Conservation (phyloP, 2,888 invertebrate species). For the Tenthredo mesomela region DNA sequence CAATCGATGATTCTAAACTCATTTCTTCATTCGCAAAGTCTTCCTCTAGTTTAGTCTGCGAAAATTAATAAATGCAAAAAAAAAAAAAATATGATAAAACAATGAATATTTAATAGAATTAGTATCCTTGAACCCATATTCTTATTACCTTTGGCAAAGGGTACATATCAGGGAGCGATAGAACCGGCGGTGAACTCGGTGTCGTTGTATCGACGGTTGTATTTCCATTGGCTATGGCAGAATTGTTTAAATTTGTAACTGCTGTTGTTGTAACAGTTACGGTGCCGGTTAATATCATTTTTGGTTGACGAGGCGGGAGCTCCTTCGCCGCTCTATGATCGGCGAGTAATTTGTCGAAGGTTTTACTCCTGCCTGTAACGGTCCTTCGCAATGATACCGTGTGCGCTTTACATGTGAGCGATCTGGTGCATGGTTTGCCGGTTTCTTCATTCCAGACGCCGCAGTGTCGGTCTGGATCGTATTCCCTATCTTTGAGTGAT, state of each 20-base stretch:
- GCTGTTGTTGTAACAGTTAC: conserved; percentile 66
- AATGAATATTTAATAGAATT: too few species aligned
- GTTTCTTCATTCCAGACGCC: conserved; percentile 87
- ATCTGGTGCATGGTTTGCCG: conserved; percentile 88
- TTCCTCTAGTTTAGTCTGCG: conserved; percentile 75
- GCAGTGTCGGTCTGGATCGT: conserved; percentile 91
- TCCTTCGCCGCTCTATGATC: conserved; percentile 87
- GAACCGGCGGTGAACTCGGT: conserved; percentile 77
- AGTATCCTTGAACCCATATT: too few species aligned
- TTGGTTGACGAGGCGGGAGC: conserved; percentile 72
- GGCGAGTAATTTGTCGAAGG: conserved; percentile 87
- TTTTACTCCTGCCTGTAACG: conserved; percentile 86
- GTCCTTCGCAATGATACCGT: conserved; percentile 85
- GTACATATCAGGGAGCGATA: conserved; percentile 75
- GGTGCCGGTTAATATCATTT: conserved; percentile 61
- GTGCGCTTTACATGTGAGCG: conserved; percentile 86
- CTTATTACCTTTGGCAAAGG: conserved; percentile 77
- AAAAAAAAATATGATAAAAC: too few species aligned
- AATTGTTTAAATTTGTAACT: conserved; percentile 65
- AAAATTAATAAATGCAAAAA: too few species aligned
- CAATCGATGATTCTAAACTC: conserved; percentile 66
- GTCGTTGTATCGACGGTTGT: conserved; percentile 83
- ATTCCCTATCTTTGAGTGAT: conserved; percentile 82
- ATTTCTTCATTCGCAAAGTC: conserved; percentile 74
- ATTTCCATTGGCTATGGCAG: conserved; percentile 73